Conservation (phyloP, 2,888 invertebrate species). For the Troides aeacus region DNA sequence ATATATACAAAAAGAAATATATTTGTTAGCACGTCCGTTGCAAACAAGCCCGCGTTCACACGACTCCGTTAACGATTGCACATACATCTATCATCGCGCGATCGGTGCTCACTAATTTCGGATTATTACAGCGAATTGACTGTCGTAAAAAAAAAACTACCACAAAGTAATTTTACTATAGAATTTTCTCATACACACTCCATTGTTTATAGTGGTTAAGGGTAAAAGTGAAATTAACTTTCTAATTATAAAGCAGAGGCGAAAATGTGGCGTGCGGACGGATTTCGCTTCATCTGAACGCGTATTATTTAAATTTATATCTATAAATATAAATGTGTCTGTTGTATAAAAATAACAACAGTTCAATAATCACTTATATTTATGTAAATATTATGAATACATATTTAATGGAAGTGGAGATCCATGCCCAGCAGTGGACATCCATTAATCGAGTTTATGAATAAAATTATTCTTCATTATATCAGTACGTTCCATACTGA, state of each 20-base stretch:
- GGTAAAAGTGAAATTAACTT: constrained; percentile 34
- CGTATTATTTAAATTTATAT: neutral
- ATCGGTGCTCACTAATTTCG: constrained; percentile 9
- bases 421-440: too few species aligned
- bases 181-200: constrained; percentile 32
- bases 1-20: neutral
- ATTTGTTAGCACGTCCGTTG: neutral
- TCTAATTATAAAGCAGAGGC: constrained; percentile 30
- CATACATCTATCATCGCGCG: constrained; percentile 6
- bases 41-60: constrained; percentile 11
- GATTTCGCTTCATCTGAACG: neutral
- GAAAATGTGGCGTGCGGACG: neutral
- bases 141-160: constrained; percentile 24
- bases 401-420: too few species aligned
- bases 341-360: too few species aligned
- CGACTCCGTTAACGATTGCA: constrained; percentile 1
- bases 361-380: too few species aligned
- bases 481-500: too few species aligned
- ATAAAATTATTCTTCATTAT: too few species aligned
- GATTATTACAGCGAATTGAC: constrained; percentile 25
- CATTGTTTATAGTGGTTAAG: constrained; percentile 32
- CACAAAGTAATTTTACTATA: constrained; percentile 22
- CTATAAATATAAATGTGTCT: too few species aligned
- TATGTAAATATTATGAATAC: too few species aligned
- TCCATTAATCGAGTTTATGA: too few species aligned